Percentiles rank a stretch among this genome's conserved stretches.
Conservation (phyloP, 1,140 invertebrate species). For the Diorhabda sublineata region DNA sequence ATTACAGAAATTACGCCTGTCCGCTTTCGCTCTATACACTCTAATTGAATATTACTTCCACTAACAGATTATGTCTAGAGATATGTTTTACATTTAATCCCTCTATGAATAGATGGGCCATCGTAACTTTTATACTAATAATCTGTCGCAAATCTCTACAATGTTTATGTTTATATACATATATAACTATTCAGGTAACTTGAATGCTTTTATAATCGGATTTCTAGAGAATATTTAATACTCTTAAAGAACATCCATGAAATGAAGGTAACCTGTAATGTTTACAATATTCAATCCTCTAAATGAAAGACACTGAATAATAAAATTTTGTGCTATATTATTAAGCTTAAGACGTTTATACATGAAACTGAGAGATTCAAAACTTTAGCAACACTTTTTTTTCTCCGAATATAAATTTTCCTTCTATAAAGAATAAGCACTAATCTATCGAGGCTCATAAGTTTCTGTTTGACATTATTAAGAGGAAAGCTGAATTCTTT, state of each 20-base stretch:
- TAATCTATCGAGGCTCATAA: no score
- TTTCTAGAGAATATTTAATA: background rate
- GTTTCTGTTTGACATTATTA: no score
- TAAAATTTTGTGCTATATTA: no score
- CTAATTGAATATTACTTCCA: conserved; percentile 12
- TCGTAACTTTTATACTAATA: conserved; percentile 4
- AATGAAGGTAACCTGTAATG: background rate
- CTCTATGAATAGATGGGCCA: conserved; percentile 8
- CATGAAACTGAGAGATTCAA: no score
- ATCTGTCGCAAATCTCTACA: background rate
- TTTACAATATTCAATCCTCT: no score
- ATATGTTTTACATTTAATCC: conserved; percentile 6
- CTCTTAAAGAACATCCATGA: background rate
- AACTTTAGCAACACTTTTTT: no score
- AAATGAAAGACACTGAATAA: no score
- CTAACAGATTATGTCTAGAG: conserved; percentile 8
- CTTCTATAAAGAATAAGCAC: no score
- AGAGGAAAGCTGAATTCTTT: no score
- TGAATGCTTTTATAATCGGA: background rate
- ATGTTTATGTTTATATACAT: background rate
- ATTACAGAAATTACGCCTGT: conserved; percentile 9
- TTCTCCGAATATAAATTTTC: no score
- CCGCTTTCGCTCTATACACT: conserved; percentile 1
- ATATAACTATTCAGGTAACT: background rate
- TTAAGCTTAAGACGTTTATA: no score